Evolutionary conservation across 2,113 vertebrate genomes (phyloP).

Genomic region (Entomyzon cyanotis): DNA sequence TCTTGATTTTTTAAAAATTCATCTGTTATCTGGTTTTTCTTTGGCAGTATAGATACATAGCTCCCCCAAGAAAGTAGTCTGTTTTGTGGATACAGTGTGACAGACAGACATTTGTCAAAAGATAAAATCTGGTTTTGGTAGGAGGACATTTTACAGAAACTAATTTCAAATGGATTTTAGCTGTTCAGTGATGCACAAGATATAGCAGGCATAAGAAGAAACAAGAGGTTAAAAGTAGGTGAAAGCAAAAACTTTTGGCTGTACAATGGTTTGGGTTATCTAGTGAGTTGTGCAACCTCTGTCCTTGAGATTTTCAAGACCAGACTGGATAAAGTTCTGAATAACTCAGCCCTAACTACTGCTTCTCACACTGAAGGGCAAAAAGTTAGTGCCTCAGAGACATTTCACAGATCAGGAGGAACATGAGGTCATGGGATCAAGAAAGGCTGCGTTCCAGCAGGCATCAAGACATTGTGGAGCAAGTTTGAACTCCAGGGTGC

Average conservation of each 20-base stretch:
- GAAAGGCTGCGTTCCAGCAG: not conserved
- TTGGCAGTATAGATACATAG: not conserved
- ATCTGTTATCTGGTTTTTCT: not conserved
- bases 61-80: not conserved
- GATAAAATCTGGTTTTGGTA: not conserved
- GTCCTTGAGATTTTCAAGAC: not conserved
- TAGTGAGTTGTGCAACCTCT: not conserved
- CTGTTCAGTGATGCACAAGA: not conserved
- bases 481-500: not conserved
- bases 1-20: not conserved
- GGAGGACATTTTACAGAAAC: not conserved
- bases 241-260: not conserved
- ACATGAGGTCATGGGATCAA: not conserved
- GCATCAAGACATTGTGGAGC: not conserved
- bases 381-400: not conserved
- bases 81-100: not conserved
- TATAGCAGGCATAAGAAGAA: not conserved
- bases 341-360: not conserved
- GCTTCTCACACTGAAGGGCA: not conserved
- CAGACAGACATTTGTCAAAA: not conserved
- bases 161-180: not conserved
- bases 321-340: not conserved
- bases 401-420: not conserved
- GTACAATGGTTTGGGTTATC: not conserved
- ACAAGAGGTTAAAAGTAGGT: not conserved